phyloP scores from a whole-genome alignment of 2,113 vertebrate genomes.

The Pollachius pollachius region DNA sequence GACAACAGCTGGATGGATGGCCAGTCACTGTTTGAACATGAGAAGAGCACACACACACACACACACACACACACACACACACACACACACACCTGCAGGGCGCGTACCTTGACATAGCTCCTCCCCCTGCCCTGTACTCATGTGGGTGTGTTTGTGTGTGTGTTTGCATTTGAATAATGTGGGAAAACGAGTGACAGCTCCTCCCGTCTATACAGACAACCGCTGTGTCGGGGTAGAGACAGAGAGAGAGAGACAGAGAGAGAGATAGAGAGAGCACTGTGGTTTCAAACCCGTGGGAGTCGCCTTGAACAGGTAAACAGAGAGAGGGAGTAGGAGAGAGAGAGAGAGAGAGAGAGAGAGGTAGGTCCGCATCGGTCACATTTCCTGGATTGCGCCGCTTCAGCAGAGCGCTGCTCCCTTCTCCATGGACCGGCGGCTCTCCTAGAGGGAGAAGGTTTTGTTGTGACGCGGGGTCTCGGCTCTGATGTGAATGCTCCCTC shows the following conservation, averaged over 20 bases:
- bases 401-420: too few species aligned
- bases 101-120: slow-evolving; percentile 37
- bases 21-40: background rate
- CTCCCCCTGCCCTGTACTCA: slow-evolving; percentile 7
- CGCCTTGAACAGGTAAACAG: slow-evolving; percentile 60
- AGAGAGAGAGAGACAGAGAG: slow-evolving; percentile 38
- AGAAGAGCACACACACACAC: slow-evolving; percentile 37
- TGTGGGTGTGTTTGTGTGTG: slow-evolving; percentile 3
- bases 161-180: slow-evolving; percentile 1
- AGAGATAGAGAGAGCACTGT: slow-evolving; percentile 39
- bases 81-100: background rate
- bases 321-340: slow-evolving; percentile 12
- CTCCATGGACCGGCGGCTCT: too few species aligned
- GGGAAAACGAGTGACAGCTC: too few species aligned
- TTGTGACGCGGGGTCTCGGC: background rate
- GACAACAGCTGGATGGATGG: too few species aligned
- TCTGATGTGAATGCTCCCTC: slow-evolving; percentile 27
- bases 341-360: slow-evolving; percentile 41
- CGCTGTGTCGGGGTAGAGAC: slow-evolving; percentile 19
- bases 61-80: background rate
- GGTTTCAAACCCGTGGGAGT: slow-evolving; percentile 49
- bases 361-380: slow-evolving; percentile 20
- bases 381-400: slow-evolving; percentile 41
- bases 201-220: background rate
- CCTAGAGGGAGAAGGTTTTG: too few species aligned